phyloP scores from a whole-genome alignment of 2,113 vertebrate genomes.

The Micronycteris hirsuta region DNA sequence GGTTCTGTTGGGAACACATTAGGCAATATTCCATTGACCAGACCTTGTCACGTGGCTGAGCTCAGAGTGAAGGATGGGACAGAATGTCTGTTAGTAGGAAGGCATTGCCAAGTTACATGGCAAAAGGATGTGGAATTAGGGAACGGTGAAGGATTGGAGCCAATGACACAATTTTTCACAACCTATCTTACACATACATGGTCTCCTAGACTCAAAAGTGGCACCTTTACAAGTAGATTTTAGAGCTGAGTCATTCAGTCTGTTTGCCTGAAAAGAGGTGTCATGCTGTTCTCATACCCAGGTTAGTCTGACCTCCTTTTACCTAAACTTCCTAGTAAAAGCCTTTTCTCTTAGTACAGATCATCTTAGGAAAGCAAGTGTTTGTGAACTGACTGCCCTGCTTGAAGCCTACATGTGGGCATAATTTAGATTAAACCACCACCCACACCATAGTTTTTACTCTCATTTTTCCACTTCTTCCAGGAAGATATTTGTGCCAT shows the following conservation, averaged over 20 bases:
- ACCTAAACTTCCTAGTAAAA: not conserved
- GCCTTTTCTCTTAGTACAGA: not conserved
- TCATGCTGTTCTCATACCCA: not conserved
- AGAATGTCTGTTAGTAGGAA: not conserved
- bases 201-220: not conserved
- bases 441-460: not conserved
- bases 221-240: not conserved
- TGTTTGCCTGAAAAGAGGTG: not conserved
- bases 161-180: not conserved
- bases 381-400: not conserved
- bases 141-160: not conserved
- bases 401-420: not conserved
- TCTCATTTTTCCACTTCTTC: not conserved
- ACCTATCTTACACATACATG: not conserved
- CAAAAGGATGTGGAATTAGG: not conserved
- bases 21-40: not conserved
- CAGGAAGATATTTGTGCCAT: not conserved
- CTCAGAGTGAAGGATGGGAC: not conserved
- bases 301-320: not conserved
- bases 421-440: not conserved
- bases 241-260: not conserved
- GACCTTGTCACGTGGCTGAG: not conserved
- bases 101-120: not conserved
- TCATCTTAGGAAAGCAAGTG: not conserved
- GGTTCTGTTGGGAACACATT: not conserved